Conservation (phyloP, 1,140 invertebrate genomes). For the Gryllus bimaculatus region DNA sequence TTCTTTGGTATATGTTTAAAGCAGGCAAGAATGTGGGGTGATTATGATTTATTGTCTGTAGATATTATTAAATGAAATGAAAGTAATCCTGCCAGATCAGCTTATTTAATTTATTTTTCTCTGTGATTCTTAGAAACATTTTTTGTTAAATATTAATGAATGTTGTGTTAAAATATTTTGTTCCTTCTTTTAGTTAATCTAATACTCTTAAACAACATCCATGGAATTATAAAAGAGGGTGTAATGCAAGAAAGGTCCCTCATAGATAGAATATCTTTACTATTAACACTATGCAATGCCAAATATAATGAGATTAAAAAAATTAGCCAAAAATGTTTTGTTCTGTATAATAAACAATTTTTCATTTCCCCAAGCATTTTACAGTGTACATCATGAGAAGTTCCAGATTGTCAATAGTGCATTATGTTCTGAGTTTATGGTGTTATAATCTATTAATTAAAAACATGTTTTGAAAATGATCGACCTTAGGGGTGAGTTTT, state of each 20-base stretch:
- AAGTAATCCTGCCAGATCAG: background rate
- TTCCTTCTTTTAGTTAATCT: background rate
- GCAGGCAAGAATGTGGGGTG: background rate
- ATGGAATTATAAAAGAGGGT: background rate
- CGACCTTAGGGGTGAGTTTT: too few species aligned
- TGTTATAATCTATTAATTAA: too few species aligned
- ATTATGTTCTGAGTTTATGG: too few species aligned
- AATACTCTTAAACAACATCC: background rate
- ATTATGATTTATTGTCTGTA: background rate
- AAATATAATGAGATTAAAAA: background rate
- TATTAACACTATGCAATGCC: background rate
- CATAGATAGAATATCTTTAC: background rate
- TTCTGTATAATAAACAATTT: background rate
- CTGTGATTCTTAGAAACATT: background rate
- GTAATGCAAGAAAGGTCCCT: background rate
- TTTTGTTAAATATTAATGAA: background rate
- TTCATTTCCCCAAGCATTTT: too few species aligned
- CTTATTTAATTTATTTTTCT: background rate
- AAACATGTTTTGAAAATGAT: too few species aligned
- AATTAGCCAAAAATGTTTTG: background rate
- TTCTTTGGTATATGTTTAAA: background rate
- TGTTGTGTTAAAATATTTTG: background rate
- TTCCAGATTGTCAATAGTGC: too few species aligned
- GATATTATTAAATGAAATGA: background rate
- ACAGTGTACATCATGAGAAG: too few species aligned